These are phyloP conservation scores for Schizopygopsis pylzovi DNA, from an alignment of 2,797 vertebrate species.

Conservation along the genomic window DNA sequence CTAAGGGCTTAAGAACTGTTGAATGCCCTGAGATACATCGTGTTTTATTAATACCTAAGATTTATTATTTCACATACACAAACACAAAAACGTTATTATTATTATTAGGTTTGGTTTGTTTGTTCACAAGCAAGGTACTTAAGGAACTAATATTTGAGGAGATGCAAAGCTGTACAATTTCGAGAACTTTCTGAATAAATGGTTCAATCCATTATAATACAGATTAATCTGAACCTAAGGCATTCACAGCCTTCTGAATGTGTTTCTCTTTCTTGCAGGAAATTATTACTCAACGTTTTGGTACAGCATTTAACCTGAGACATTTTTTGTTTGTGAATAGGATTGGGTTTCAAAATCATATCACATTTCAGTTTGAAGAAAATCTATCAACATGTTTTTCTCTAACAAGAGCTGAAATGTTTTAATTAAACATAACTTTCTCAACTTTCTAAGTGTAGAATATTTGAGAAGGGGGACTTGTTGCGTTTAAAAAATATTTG, in stretches of 20 bases:
- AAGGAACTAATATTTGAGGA: not conserved
- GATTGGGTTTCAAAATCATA: constrained; percentile 52
- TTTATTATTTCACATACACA: constrained; percentile 51
- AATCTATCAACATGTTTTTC: constrained; percentile 52
- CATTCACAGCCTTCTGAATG: constrained; percentile 56
- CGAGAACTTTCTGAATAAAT: not conserved
- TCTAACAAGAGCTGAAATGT: constrained; percentile 67
- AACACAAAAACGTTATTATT: constrained; percentile 20
- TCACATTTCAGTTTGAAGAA: constrained; percentile 51
- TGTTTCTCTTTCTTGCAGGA: constrained; percentile 56
- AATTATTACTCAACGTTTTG: constrained; percentile 60
- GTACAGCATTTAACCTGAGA: constrained; percentile 69
- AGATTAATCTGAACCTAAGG: constrained; percentile 54
- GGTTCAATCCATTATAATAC: constrained; percentile 10
- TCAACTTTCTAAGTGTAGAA: constrained; percentile 76
- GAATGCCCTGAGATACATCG: constrained; percentile 53
- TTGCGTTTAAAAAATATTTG: constrained; percentile 66
- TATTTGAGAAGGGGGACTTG: constrained; percentile 63
- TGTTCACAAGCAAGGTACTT: constrained; percentile 72
- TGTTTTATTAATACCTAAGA: constrained; percentile 69
- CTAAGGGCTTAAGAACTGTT: constrained; percentile 34
- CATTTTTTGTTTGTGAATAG: constrained; percentile 42
- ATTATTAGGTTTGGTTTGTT: constrained; percentile 60
- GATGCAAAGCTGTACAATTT: constrained; percentile 10
- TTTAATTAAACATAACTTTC: constrained; percentile 60